Conservation (phyloP, 2,113 vertebrate species). For the Poecile atricapillus region DNA sequence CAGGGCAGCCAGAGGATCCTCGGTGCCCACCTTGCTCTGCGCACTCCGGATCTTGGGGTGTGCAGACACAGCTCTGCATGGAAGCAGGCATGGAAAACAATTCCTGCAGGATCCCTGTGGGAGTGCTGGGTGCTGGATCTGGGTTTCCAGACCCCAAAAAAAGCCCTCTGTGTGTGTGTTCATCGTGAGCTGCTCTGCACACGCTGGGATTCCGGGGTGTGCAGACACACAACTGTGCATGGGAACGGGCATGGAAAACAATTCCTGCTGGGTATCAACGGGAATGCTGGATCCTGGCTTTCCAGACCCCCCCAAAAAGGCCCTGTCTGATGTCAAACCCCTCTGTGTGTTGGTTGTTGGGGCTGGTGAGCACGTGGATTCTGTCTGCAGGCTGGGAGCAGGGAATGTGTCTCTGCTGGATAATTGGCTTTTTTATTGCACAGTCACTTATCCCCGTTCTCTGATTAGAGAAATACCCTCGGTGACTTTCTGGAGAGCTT, state of each 20-base stretch:
- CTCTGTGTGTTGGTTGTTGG: rapidly evolving
- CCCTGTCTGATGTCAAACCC: neutral
- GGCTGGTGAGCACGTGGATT: neutral
- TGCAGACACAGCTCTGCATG: neutral
- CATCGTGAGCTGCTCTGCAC: rapidly evolving
- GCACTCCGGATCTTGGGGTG: rapidly evolving
- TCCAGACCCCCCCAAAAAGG: neutral
- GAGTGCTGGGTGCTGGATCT: neutral
- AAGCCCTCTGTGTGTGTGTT: neutral
- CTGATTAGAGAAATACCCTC: conserved; percentile 22
- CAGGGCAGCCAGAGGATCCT: neutral
- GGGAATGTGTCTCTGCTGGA: neutral
- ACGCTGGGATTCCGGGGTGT: rapidly evolving
- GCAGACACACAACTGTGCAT: rapidly evolving
- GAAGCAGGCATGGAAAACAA: rapidly evolving
- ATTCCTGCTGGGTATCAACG: neutral
- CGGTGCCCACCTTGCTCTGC: neutral
- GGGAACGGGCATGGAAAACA: neutral
- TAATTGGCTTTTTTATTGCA: conserved; percentile 36
- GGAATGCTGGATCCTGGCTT: neutral
- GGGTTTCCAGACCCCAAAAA: neutral
- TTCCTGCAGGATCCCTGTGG: neutral
- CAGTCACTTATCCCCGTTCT: neutral
- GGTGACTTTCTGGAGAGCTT: conserved; percentile 27
- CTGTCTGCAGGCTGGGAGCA: conserved; percentile 5